A percentile compares a stretch with the other conserved stretches of the same genome.
These are phyloP conservation scores for Cladopsammia gracilis DNA, from an alignment of 64 coral and sea anemone genomes.

Conservation along the genomic window DNA sequence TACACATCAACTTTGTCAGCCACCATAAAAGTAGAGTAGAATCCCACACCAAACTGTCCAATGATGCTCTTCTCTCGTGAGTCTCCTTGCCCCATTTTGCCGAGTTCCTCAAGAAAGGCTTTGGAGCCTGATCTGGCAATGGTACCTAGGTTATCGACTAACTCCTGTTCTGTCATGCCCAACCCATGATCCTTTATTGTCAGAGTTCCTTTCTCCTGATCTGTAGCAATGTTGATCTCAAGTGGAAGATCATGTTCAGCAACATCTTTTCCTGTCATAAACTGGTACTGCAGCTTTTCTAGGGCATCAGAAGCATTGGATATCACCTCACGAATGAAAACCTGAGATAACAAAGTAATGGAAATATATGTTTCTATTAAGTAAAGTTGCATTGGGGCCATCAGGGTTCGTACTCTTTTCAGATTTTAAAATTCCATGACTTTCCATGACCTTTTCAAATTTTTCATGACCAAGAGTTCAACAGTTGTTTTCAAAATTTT, in stretches of 20 bases:
- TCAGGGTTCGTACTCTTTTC: too few species aligned
- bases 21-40: conserved; percentile 99
- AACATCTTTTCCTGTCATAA: conserved; percentile 90
- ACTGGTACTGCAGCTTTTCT: conserved; percentile 89
- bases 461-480: too few species aligned
- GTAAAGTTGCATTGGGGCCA: too few species aligned
- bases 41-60: conserved; percentile 99
- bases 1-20: conserved; percentile 94
- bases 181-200: conserved; percentile 93
- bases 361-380: background rate
- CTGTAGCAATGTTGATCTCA: conserved; percentile 91
- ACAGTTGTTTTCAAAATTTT: too few species aligned
- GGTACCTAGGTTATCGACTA: conserved; percentile 86
- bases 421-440: too few species aligned
- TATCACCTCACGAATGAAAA: conserved; percentile 97
- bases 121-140: conserved; percentile 98
- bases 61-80: conserved; percentile 84
- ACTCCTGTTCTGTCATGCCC: conserved; percentile 92
- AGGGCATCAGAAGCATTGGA: conserved; percentile 98
- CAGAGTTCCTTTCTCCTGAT: conserved; percentile 85
- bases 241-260: conserved; percentile 70
- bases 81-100: conserved; percentile 60
- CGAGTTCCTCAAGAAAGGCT: conserved; percentile 85
- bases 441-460: too few species aligned
- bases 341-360: conserved; percentile 40